Conservation (phyloP, 2,888 invertebrate species). For the Laothoe populi region DNA sequence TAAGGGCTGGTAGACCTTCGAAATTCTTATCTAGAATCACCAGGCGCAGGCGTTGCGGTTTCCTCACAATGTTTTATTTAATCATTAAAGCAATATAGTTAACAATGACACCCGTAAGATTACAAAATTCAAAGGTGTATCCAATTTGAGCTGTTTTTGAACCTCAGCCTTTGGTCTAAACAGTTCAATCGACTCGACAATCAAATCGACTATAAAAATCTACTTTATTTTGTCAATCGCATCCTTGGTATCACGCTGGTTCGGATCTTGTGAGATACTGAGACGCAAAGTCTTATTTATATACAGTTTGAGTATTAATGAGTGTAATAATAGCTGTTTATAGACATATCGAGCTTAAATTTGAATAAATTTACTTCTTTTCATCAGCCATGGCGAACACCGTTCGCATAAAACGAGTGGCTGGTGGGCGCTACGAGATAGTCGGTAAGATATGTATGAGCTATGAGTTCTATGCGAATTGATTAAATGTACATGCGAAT, state of each 20-base stretch:
- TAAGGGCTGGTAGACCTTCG: too few relatives aligned
- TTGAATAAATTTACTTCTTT: not conserved
- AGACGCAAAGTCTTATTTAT: not conserved
- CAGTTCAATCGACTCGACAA: not conserved
- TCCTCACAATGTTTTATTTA: too few relatives aligned
- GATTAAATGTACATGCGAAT: not conserved
- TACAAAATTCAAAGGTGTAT: too few relatives aligned
- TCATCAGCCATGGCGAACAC: not conserved
- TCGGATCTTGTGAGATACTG: not conserved
- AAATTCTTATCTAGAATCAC: too few relatives aligned
- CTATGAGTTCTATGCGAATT: not conserved
- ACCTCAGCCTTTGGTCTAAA: not conserved
- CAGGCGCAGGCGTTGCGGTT: too few relatives aligned
- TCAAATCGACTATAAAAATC: not conserved
- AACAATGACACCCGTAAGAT: too few relatives aligned
- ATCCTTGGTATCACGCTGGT: not conserved
- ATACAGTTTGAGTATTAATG: not conserved
- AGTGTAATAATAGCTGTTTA: not conserved
- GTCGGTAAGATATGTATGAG: not conserved
- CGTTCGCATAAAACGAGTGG: not conserved
- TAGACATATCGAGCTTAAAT: not conserved
- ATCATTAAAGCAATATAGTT: too few relatives aligned
- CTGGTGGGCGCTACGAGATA: not conserved
- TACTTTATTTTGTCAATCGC: not conserved
- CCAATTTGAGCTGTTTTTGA: too few relatives aligned